Evolutionary conservation across 2,113 vertebrate species (phyloP), one percentile per base, ranked within the genome.

Genomic region (Synchiropus splendidus): DNA sequence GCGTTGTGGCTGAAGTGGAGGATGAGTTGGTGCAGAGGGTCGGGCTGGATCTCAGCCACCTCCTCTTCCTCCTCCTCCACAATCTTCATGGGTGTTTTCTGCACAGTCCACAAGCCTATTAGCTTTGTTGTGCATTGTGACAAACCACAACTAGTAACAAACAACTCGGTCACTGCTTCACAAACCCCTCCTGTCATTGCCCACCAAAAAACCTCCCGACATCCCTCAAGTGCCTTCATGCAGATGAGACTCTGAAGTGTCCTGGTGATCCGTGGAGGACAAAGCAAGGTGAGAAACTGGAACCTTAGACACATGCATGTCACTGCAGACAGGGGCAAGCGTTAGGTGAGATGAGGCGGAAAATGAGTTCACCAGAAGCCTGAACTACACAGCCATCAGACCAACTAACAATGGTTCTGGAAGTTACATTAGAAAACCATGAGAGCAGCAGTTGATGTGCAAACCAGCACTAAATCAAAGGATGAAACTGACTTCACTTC

Each of bases 1-100:
- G 95, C 95, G 3, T 88, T 96, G 69, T 87, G 92, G 70, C 95
- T 98, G 16, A 98, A 97, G 66, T 97, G 89, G 46, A 98, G 91
- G 48, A 98, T 95, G 68, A 98, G 94, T 71, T 98, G 95, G 63
- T 97, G 91, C 45, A 97, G 90, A 15, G 95, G 94, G 54, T 98
- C 94, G 3, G 92, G 95, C 14, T 90, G 83, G 35, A 83, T 84
- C 62, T 93, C 89, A 4, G 59, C 78, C 62, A 89, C 90, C 52
- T 92, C 90, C 48, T 94, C 92, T 48, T 94, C 92, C 43, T 97
- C 94, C 47, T 89, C 88, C 49, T 96, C 92, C 16, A 89, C 78
- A 16, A 80, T 86, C 64, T 84, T 89, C 79, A 89, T 89, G 6
- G 88, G 87, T 18, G 86, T 87, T 79, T 89, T 92, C 94, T 98